Base-by-base conservation (phyloP, 2,113 vertebrate genomes). In the Dolichallabes microphthalmus region DNA sequence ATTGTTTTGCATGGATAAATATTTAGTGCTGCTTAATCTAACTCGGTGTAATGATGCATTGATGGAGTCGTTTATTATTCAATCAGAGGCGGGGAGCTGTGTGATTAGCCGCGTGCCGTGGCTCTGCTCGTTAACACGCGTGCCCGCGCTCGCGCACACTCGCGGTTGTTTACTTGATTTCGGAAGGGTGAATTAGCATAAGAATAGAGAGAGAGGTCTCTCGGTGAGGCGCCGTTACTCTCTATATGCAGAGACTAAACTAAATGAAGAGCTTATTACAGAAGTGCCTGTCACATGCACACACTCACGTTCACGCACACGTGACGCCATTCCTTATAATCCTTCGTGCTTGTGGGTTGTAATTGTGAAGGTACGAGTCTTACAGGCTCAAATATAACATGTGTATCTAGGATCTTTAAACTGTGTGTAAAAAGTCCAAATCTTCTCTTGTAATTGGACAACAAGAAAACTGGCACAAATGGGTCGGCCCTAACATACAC, bases 1-100 rank as follows among this genome's bases (percentile, higher is more conserved):
- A 94, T 94, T 94, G 93, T 94, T 95, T 95, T 95, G 94, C 93
- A 93, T 92, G 92, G 92, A 91, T 94, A 95, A 95, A 95, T 95
- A 95, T 94, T 94, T 95, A 92, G 91, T 93, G 91, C 87, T 90
- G 86, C 92, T 93, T 94, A 93, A 95, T 95, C 92, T 93, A 92
- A 94, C 90, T 89, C 90, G 90, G 92, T 93, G 92, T 94, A 95
- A 95, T 94, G 93, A 94, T 93, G 92, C 92, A 92, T 93, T 93
- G 94, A 95, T 94, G 92, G 92, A 91, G 90, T 94, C 92, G 93
- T 95, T 94, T 94, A 94, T 95, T 94, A 94, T 95, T 95, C 92
- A 94, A 94, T 95, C 94, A 95, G 86, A 90, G 87, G 87, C 69
- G 73, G 83, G 80, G 84, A 88, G 83, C 90, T 86, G 91, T 80